phyloP scores from a whole-genome alignment of 23 tunicate genomes.

The Halocynthia roretzi region DNA sequence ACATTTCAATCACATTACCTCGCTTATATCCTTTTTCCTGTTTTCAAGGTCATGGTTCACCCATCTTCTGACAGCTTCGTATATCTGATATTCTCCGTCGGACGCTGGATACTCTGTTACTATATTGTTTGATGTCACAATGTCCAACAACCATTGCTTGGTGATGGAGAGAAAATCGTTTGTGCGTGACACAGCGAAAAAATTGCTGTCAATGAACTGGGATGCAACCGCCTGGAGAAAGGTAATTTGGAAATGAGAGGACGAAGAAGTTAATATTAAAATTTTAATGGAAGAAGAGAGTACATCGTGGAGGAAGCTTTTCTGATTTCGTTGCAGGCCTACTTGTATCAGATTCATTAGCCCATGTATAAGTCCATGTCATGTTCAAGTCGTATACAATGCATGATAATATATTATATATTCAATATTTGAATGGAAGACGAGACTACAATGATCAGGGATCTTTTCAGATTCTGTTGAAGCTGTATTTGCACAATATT shows the following conservation, averaged over 20 bases:
- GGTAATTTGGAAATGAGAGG: neutral
- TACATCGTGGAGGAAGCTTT: too few species aligned
- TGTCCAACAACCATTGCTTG: slow-evolving; percentile 27
- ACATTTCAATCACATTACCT: slow-evolving; percentile 17
- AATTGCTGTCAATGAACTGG: slow-evolving; percentile 33
- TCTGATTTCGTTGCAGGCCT: too few species aligned
- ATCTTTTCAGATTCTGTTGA: too few species aligned
- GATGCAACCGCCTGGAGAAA: slow-evolving; percentile 20
- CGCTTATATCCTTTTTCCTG: slow-evolving; percentile 47
- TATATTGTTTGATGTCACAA: slow-evolving; percentile 45
- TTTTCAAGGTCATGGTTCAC: slow-evolving; percentile 46
- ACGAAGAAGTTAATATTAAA: too few species aligned
- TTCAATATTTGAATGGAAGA: too few species aligned
- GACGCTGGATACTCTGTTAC: slow-evolving; percentile 46
- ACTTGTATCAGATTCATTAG: too few species aligned
- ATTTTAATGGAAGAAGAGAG: too few species aligned
- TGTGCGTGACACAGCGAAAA: slow-evolving; percentile 38
- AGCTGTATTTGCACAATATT: too few species aligned
- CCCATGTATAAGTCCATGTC: too few species aligned
- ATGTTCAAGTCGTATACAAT: too few species aligned
- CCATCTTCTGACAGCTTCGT: slow-evolving; percentile 65
- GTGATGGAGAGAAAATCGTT: slow-evolving; percentile 53
- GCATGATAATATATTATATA: too few species aligned
- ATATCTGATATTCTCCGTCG: slow-evolving; percentile 69
- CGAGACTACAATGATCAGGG: too few species aligned